A percentile compares a stretch with the other conserved stretches of the same genome.
These are phyloP conservation scores for Cynocephalus volans DNA, from an alignment of 2,113 vertebrate genomes.

Conservation along the genomic window DNA sequence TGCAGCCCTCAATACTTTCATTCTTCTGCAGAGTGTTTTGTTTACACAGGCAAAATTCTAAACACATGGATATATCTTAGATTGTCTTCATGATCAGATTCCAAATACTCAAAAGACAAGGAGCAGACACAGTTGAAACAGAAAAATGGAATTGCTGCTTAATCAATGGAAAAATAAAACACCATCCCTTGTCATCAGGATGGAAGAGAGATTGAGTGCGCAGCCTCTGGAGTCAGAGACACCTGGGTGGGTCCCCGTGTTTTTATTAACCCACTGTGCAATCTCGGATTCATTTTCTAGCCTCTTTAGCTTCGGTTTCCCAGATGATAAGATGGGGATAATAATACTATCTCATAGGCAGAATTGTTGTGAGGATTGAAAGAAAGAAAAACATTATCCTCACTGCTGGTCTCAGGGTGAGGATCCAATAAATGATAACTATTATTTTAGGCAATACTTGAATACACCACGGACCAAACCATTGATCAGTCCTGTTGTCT, in stretches of 20 bases:
- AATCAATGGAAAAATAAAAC: not conserved
- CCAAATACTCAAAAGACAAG: slow-evolving; percentile 56
- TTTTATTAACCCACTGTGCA: slow-evolving; percentile 15
- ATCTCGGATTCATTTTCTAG: not conserved
- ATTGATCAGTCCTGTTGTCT: not conserved
- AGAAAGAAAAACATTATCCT: slow-evolving; percentile 14
- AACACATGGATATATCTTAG: slow-evolving; percentile 59
- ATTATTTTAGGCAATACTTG: slow-evolving; percentile 15
- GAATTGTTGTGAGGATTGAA: not conserved
- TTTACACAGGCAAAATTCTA: slow-evolving; percentile 78
- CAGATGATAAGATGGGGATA: not conserved
- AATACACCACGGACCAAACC: not conserved
- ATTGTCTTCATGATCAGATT: slow-evolving; percentile 59
- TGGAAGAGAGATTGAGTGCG: not conserved
- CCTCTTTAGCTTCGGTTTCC: not conserved
- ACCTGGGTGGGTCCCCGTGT: not conserved
- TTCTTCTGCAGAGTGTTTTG: slow-evolving; percentile 72
- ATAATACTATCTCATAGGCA: not conserved
- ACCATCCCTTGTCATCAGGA: not conserved
- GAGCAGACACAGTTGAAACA: not conserved
- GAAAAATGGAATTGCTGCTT: slow-evolving; percentile 30
- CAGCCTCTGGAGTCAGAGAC: not conserved
- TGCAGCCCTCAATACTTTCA: slow-evolving; percentile 80
- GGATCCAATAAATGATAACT: not conserved
- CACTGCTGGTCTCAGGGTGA: not conserved